phyloP scores from a whole-genome alignment of 2,113 vertebrate genomes.

The Genyomyrus donnyi region DNA sequence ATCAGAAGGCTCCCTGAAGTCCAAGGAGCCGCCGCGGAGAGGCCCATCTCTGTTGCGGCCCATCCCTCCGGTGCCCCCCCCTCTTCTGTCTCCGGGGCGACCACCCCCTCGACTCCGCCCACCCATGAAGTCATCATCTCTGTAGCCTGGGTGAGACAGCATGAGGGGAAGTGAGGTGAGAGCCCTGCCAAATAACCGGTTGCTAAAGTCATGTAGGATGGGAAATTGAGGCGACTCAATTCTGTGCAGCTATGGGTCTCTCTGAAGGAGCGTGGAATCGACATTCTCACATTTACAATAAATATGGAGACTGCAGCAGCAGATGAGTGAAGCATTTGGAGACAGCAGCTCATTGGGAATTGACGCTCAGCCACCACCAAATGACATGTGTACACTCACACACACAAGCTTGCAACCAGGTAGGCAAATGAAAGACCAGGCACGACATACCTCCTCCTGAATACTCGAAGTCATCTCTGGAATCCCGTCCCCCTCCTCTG shows the following conservation, averaged over 20 bases:
- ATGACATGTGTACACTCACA: background rate
- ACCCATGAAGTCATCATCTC: constrained; percentile 84
- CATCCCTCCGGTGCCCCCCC: constrained; percentile 50
- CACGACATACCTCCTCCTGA: constrained; percentile 56
- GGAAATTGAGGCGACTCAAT: constrained; percentile 24
- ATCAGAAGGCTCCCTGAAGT: constrained; percentile 97
- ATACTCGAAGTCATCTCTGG: constrained; percentile 73
- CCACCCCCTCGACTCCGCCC: constrained; percentile 72
- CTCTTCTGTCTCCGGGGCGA: constrained; percentile 78
- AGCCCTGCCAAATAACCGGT: background rate
- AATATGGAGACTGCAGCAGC: background rate
- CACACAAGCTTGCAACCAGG: background rate
- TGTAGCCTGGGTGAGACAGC: constrained; percentile 64
- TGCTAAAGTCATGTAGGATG: constrained; percentile 13
- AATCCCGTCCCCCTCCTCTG: constrained; percentile 75
- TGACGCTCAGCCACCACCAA: background rate
- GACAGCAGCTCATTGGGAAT: background rate
- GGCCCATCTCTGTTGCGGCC: constrained; percentile 84
- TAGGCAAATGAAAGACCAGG: background rate
- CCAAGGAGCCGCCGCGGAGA: constrained; percentile 71
- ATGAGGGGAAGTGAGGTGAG: constrained; percentile 13
- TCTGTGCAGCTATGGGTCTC: background rate
- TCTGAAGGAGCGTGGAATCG: background rate
- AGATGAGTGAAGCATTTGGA: background rate
- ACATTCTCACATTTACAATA: background rate